Evolutionary conservation across 2,888 invertebrate species (phyloP), one percentile per base, ranked within the genome.

Genomic region (Phortica magna): DNA sequence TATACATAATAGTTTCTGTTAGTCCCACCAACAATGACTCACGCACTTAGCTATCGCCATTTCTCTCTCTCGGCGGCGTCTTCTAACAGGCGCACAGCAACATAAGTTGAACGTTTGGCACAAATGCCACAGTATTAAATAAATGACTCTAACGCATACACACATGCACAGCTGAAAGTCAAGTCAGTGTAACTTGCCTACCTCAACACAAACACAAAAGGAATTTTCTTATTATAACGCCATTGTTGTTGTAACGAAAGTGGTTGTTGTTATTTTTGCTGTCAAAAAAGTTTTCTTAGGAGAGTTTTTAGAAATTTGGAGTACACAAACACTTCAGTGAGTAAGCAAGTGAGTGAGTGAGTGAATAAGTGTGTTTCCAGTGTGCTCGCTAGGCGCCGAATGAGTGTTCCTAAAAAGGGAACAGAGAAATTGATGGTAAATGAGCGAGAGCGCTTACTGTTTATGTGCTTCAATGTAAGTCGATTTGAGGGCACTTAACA

Each of bases 331-430:
- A 55, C 55, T 55, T 55, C 14, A 55, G 6, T 17, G 61, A n/a
- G 61, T 61, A 7, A 19, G 61, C 19, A 12, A 19, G 61, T 53
- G 53, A 14, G 53, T 53, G 53, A 14, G 12, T 53, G 53, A 53
- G 53, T 7, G 10, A 14, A 3, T 55, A 7, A 55, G 55, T 55
- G 55, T 14, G 55, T 55, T 12, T 55, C 55, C 55, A 55, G 55
- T 67, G 72, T 77, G 78, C 31, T 31, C 5, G 31, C 76, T 78
- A n/a, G 80, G 73, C 41, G 76, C 76, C 42, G 31, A 14, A 31
- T 31, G 31, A 31, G 41, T 41, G 14, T 14, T 14, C 14, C 39
- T 39, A 57, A 72, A 31, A n/a, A 55, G 55, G 55, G 55, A 55
- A 14, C 55, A 55, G 55, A 55, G 17, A n/a, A 31, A 31, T 31